phyloP scores from a whole-genome alignment of 64 coral and sea anemone genomes.

The Orbicella faveolata region DNA sequence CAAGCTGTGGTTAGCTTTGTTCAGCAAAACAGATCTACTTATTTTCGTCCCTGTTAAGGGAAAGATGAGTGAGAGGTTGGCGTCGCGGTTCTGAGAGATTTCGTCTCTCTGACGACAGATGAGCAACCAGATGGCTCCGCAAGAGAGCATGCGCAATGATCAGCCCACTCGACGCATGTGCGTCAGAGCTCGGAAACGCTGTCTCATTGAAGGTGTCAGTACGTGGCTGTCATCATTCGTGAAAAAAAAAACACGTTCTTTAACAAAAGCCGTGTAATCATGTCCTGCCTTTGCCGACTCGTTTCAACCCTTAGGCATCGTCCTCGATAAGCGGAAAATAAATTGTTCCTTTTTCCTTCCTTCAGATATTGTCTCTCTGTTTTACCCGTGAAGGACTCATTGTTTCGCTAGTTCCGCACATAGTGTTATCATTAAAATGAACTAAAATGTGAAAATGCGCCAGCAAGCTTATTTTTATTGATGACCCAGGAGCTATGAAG shows the following conservation, averaged over 20 bases:
- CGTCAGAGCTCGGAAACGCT: not conserved
- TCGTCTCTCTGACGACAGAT: not conserved
- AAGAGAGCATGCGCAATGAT: not conserved
- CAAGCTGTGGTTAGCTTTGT: conserved; percentile 16
- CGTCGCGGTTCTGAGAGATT: not conserved
- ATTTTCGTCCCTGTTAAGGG: not conserved
- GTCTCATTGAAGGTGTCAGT: not conserved
- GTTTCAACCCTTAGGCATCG: conserved; percentile 2
- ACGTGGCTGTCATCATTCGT: not conserved
- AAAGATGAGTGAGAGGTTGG: not conserved
- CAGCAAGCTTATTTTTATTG: conserved; percentile 8
- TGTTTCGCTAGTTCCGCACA: conserved; percentile 20
- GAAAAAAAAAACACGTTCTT: not conserved
- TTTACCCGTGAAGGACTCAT: not conserved
- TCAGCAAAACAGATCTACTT: not conserved
- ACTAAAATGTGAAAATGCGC: conserved; percentile 21
- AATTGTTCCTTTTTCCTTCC: conserved; percentile 2
- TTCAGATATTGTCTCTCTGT: not conserved
- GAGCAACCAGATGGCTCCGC: not conserved
- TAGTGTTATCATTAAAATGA: conserved; percentile 21
- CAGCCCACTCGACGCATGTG: not conserved
- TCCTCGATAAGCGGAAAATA: conserved; percentile 12
- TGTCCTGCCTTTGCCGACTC: not conserved
- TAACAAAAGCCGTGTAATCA: not conserved
- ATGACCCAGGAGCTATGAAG: conserved; percentile 14